A percentile compares a stretch with the other conserved stretches of the same genome.
These are phyloP conservation scores for Anguilla megastoma DNA, from an alignment of 2,797 vertebrate species.

Conservation along the genomic window DNA sequence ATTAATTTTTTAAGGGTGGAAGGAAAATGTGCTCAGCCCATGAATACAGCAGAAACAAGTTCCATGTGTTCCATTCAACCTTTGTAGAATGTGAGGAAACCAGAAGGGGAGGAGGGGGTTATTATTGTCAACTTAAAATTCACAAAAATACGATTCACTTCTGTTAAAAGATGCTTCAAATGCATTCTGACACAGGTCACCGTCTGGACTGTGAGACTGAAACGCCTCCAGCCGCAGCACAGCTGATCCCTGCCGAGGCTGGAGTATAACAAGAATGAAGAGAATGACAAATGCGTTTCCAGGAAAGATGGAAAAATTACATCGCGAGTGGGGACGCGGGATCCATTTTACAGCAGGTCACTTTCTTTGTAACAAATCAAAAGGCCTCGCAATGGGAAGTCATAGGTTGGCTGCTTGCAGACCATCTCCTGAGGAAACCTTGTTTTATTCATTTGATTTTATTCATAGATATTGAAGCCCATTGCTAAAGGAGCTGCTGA, in stretches of 20 bases:
- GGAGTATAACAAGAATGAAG: conserved; percentile 47
- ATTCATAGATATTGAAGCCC: background rate
- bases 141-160: background rate
- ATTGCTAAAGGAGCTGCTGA: background rate
- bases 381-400: conserved; percentile 30
- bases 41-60: background rate
- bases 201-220: conserved; percentile 16
- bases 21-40: background rate
- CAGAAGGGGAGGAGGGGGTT: background rate
- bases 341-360: conserved; percentile 55
- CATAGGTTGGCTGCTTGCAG: background rate
- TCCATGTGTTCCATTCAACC: background rate
- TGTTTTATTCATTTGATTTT: conserved; percentile 5
- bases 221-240: conserved; percentile 13
- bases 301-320: conserved; percentile 59
- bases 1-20: background rate
- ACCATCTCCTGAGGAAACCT: background rate
- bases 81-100: background rate
- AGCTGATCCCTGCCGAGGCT: conserved; percentile 35
- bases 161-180: background rate
- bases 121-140: background rate
- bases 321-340: conserved; percentile 49
- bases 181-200: conserved; percentile 3
- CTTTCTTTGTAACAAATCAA: conserved; percentile 54
- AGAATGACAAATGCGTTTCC: conserved; percentile 47